These are phyloP conservation scores for Trichechus manatus DNA, from an alignment of 2,113 vertebrate species.

Conservation along the genomic window DNA sequence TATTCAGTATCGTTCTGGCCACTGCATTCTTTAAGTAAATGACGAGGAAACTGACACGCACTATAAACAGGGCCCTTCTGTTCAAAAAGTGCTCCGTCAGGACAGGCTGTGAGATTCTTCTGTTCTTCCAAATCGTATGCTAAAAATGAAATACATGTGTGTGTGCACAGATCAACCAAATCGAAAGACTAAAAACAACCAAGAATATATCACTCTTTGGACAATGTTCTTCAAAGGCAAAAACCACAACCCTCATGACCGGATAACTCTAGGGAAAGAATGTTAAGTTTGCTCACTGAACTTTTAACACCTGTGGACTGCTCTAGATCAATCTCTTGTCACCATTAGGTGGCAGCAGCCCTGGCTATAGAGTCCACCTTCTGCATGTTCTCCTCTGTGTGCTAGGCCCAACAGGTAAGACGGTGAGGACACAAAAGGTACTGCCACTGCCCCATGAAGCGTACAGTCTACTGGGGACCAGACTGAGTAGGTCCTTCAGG, in stretches of 20 bases:
- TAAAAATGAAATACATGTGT: conserved; percentile 80
- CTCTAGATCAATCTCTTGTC: background rate
- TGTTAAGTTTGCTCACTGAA: background rate
- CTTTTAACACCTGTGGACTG: background rate
- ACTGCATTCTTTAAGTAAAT: conserved; percentile 90
- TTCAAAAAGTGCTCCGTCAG: conserved; percentile 86
- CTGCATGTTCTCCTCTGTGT: background rate
- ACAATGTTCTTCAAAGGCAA: conserved; percentile 54
- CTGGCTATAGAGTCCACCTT: background rate
- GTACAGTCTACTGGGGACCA: too few relatives aligned
- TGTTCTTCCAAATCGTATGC: conserved; percentile 92
- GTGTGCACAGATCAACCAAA: background rate
- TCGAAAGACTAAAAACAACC: background rate
- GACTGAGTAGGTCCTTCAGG: background rate
- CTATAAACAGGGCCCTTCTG: conserved; percentile 88
- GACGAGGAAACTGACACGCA: conserved; percentile 92
- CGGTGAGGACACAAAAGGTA: background rate
- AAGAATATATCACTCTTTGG: background rate
- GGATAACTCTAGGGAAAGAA: background rate
- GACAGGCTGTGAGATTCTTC: conserved; percentile 89
- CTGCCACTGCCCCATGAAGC: accelerated
- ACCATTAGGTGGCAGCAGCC: background rate
- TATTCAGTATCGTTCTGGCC: conserved; percentile 91
- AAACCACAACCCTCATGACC: background rate
- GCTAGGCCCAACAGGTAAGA: background rate